phyloP scores from a whole-genome alignment of 2,888 invertebrate species.

The Scaptomyza parva region DNA sequence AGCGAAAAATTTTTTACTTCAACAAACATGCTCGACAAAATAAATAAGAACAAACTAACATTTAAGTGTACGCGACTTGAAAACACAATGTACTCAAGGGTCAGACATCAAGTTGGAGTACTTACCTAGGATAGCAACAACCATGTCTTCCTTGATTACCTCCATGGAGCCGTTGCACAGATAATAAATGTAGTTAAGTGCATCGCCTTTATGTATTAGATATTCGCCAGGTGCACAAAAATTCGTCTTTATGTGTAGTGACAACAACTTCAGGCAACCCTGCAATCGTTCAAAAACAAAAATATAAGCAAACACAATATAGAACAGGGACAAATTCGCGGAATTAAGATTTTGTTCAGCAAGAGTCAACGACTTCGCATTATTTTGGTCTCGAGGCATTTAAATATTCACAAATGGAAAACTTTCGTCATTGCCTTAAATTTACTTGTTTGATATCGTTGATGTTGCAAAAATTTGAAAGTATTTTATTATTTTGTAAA shows the following conservation, averaged over 20 bases:
- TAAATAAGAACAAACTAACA: slow-evolving; percentile 33
- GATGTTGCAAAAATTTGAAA: too few relatives aligned
- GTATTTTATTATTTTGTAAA: too few relatives aligned
- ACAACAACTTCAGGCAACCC: slow-evolving; percentile 96
- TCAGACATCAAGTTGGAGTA: slow-evolving; percentile 32
- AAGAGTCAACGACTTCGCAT: slow-evolving; percentile 8
- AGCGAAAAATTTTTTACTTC: slow-evolving; percentile 73
- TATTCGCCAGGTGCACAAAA: slow-evolving; percentile 99
- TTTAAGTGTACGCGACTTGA: slow-evolving; percentile 39
- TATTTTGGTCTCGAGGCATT: slow-evolving; percentile 10
- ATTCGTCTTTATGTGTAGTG: slow-evolving; percentile 96
- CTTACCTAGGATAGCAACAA: slow-evolving; percentile 97
- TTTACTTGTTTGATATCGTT: slow-evolving; percentile 1
- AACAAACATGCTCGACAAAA: slow-evolving; percentile 52
- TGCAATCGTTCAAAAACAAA: slow-evolving; percentile 85
- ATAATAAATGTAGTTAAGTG: slow-evolving; percentile 96
- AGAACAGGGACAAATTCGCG: slow-evolving; percentile 14
- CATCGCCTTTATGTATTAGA: slow-evolving; percentile 97
- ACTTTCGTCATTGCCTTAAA: background rate
- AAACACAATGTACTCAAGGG: slow-evolving; percentile 29
- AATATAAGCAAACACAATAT: slow-evolving; percentile 14
- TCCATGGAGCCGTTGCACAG: slow-evolving; percentile 99
- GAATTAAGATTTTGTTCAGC: slow-evolving; percentile 43
- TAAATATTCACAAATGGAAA: background rate
- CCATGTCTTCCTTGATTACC: slow-evolving; percentile 97